Base-by-base conservation (phyloP, 2,797 vertebrate genomes). In the Lemur catta region DNA sequence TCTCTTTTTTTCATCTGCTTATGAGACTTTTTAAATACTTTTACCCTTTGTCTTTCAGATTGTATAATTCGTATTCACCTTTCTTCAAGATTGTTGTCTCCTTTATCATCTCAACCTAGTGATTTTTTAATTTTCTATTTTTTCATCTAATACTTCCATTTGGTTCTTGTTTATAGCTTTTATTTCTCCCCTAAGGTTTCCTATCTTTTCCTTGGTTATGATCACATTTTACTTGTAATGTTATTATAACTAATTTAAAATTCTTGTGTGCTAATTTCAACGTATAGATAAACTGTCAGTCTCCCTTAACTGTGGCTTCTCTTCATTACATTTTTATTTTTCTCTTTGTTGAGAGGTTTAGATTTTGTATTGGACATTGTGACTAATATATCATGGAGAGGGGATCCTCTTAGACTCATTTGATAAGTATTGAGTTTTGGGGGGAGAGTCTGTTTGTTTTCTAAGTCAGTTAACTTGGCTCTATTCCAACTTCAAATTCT, bases 211-310 rank as follows among this genome's bases (percentile, higher is more conserved):
- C 61, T 91, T 96, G 76, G 55, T 91, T 89, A 38, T 75, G 20
- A 92, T 93, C 12, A 78, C n/a, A 67, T 89, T 91, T 95, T 89
- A 50, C 30, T 89, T 92, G 91, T 89, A 57, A 57, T 59, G 13
- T 17, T 82, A 57, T 63, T 81, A 61, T 84, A 95, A 65, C 48
- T 97, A 55, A 85, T 78, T 88, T 72, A 46, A 90, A 96, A 76
- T 88, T 12, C 11, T 91, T 84, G 28, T 92, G 18, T 75, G 20
- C 11, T 84, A 72, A 87, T 92, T 93, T 38, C 6, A 61, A 61
- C 46, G 55, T 74, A 33, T 93, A 63, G 48, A 85, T 93, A 81
- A 82, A 84, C 35, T 85, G 14, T 72, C 30, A 76, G 0, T 91
- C 10, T 84, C 24, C 63, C 50, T 10, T 93, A 55, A 78, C 74